Percentiles rank a stretch among this genome's conserved stretches.
Conservation (phyloP, 2,888 invertebrate species). For the Phaedon cochleariae region DNA sequence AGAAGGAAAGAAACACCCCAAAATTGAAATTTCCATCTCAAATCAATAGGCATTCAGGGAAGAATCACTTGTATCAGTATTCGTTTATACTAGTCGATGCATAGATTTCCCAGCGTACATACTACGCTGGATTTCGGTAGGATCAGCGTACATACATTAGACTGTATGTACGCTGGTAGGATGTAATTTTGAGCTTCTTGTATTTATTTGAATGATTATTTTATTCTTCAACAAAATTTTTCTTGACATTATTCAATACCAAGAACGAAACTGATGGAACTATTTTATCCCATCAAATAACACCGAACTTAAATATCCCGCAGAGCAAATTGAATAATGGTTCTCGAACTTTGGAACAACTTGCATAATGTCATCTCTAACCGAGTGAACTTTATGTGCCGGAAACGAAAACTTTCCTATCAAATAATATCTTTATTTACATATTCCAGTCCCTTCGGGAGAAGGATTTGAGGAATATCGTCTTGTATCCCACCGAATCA, state of each 20-base stretch:
- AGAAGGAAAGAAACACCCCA: too few species aligned
- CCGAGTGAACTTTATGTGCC: constrained; percentile 25
- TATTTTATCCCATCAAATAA: not conserved
- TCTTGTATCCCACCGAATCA: not conserved
- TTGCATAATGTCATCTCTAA: constrained; percentile 24
- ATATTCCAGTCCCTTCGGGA: constrained; percentile 10
- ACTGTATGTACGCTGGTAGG: too few species aligned
- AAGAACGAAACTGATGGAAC: not conserved
- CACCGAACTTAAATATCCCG: constrained; percentile 1
- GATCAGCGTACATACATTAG: too few species aligned
- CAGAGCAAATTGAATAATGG: constrained; percentile 23
- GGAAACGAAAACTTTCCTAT: constrained; percentile 19
- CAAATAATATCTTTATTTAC: constrained; percentile 25
- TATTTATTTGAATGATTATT: too few species aligned
- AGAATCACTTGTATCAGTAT: too few species aligned
- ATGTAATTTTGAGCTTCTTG: too few species aligned
- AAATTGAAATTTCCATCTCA: too few species aligned
- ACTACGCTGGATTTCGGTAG: too few species aligned
- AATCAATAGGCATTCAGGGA: too few species aligned
- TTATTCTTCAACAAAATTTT: too few species aligned
- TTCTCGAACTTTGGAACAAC: constrained; percentile 23
- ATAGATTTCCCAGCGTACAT: too few species aligned
- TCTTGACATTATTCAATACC: not conserved
- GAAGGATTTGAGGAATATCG: not conserved
- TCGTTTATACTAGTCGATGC: too few species aligned